Evolutionary conservation across 1,140 invertebrate species (phyloP), one percentile per base, ranked within the genome.

Genomic region (Pseudomyrmex pallidus): DNA sequence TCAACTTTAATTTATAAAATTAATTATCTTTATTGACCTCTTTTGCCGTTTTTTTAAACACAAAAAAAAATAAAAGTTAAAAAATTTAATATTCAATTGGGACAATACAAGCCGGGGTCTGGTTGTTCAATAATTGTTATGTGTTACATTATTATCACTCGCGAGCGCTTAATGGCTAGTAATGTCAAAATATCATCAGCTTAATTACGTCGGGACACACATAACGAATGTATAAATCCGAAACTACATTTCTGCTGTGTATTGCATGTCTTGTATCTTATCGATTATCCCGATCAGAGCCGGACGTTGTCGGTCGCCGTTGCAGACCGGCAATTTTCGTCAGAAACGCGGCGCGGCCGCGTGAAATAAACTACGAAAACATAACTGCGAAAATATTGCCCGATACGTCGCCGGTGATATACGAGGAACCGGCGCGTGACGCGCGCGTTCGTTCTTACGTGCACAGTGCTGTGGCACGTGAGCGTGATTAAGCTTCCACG

Each of bases 401-500:
- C 59, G 80, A 83, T 83, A 83, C 52, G 82, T 83, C 72, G 35
- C 44, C 50, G n/a, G 61, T 83, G 74, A 83, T 83, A 77, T 83
- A 83, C 62, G 62, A 54, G 50, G 62, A 25, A 57, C 52, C 20
- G 44, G 76, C 76, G 74, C 44, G 76, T 80, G 76, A 80, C 76
- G 61, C 50, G 73, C 25, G 35, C 35, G 35, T 35, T 35, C 72
- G 72, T 83, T 78, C 76, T 62, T 76, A 83, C 64, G 48, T 62
- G 70, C 67, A 48, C 67, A 25, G 4, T 17, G 10, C 48, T 54
- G 17, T 15, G 66, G 66, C 54, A 84, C 64, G 64, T 77, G 62
- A 77, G 20, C 63, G 68, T 89, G 87, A 89, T 89, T 88, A 88
- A 89, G 87, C 82, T 84, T 44, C 84, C 22, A n/a, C 50, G 52